A percentile compares a stretch with the other conserved stretches of the same genome.
Conservation (phyloP, 2,797 vertebrate species). For the Xyrichtys novacula region DNA sequence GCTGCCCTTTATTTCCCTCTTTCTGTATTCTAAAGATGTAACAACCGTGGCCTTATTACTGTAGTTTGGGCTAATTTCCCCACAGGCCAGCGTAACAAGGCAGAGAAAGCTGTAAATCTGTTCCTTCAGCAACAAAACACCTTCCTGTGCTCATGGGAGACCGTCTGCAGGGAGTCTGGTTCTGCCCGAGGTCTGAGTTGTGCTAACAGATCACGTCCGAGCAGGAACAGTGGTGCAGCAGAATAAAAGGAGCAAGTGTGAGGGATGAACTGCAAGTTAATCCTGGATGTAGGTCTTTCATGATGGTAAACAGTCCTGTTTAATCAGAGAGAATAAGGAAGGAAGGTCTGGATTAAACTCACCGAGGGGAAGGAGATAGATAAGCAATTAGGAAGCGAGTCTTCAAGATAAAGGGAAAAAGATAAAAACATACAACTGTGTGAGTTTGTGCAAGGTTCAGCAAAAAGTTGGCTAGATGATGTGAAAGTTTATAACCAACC, state of each 20-base stretch:
- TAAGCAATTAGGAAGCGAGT: neutral
- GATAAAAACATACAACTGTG: neutral
- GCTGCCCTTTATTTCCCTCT: slow-evolving; percentile 23
- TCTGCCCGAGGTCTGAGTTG: slow-evolving; percentile 1
- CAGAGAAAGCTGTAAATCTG: slow-evolving; percentile 3
- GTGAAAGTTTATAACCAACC: too few relatives aligned
- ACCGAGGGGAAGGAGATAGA: neutral
- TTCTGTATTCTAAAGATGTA: slow-evolving; percentile 23
- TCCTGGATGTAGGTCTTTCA: neutral
- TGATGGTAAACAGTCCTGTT: neutral
- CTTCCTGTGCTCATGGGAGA: slow-evolving; percentile 2
- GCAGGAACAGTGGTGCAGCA: neutral
- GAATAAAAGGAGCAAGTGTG: neutral
- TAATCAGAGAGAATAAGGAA: too few relatives aligned
- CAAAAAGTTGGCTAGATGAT: too few relatives aligned
- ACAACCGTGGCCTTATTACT: neutral
- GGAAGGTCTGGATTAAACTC: neutral
- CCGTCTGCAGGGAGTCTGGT: neutral
- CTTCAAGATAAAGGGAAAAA: neutral
- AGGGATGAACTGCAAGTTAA: neutral
- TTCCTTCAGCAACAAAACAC: slow-evolving; percentile 6
- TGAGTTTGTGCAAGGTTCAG: too few relatives aligned
- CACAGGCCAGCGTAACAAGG: neutral
- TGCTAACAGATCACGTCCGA: slow-evolving; percentile 16
- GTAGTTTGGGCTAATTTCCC: slow-evolving; percentile 23